Conservation (phyloP, 35 echinoderm and acorn worm genomes). For the Heliocidaris tuberculata region DNA sequence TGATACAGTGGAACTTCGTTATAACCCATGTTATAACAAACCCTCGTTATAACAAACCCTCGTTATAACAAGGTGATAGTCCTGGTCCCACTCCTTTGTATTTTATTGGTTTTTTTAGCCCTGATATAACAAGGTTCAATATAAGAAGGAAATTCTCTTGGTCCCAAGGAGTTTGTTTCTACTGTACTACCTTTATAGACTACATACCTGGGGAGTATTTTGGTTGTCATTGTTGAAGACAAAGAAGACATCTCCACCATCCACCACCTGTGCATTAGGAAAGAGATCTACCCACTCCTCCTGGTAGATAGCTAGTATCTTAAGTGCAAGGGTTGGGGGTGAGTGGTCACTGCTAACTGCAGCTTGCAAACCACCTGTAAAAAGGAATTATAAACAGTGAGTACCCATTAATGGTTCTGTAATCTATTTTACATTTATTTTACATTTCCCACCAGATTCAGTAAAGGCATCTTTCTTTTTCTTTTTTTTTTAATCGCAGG, state of each 20-base stretch:
- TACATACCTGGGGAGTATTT: not conserved
- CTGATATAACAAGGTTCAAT: not conserved
- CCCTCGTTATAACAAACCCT: too few species aligned
- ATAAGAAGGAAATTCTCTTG: not conserved
- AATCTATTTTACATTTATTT: too few species aligned
- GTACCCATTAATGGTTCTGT: too few species aligned
- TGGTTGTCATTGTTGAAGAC: constrained; percentile 26
- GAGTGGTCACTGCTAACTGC: not conserved
- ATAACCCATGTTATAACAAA: too few species aligned
- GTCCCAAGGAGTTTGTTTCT: not conserved
- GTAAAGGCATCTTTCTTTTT: too few species aligned
- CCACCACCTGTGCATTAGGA: constrained; percentile 44
- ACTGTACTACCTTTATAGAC: not conserved
- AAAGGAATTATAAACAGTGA: not conserved
- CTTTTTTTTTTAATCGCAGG: too few species aligned
- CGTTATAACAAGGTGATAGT: too few species aligned
- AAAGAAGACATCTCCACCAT: constrained; percentile 47
- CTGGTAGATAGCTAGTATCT: constrained; percentile 45
- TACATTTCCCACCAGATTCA: too few species aligned
- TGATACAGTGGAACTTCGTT: too few species aligned
- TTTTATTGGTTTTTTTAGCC: too few species aligned
- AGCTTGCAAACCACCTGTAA: not conserved
- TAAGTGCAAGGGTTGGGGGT: constrained; percentile 14
- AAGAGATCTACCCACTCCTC: constrained; percentile 29
- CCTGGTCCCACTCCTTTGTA: too few species aligned